Conservation (phyloP, 2,888 invertebrate genomes). For the Ectemnius lituratus region DNA sequence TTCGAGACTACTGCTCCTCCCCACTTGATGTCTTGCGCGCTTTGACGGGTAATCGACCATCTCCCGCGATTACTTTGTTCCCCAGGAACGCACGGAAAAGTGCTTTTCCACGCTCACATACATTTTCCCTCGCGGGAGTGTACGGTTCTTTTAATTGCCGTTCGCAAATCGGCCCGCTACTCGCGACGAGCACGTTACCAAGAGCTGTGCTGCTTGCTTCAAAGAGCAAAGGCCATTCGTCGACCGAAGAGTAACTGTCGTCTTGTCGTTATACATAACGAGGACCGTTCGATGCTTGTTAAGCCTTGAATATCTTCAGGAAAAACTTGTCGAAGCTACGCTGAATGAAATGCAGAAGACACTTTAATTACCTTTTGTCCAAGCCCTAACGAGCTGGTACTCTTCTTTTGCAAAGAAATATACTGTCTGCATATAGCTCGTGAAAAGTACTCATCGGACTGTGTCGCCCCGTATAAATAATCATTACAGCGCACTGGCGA, state of each 20-base stretch:
- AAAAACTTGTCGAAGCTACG: background rate
- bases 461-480: constrained; percentile 41
- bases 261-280: constrained; percentile 5
- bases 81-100: constrained; percentile 7
- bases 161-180: background rate
- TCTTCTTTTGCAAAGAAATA: too few species aligned
- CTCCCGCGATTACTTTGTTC: constrained; percentile 34
- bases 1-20: constrained; percentile 22
- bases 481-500: constrained; percentile 43
- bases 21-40: constrained; percentile 43
- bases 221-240: constrained; percentile 3
- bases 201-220: background rate
- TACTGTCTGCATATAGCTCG: too few species aligned
- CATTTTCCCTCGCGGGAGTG: background rate
- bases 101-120: background rate
- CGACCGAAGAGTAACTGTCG: background rate
- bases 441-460: background rate
- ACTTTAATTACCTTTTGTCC: constrained; percentile 3
- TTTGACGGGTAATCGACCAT: constrained; percentile 57
- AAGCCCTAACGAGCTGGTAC: too few species aligned
- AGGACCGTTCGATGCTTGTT: constrained; percentile 4
- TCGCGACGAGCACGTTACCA: background rate
- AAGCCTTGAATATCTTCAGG: background rate
- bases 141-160: background rate
- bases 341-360: background rate